A percentile compares a stretch with the other conserved stretches of the same genome.
phyloP scores from a whole-genome alignment of 2,888 invertebrate species.

The Sminthurides aquaticus region DNA sequence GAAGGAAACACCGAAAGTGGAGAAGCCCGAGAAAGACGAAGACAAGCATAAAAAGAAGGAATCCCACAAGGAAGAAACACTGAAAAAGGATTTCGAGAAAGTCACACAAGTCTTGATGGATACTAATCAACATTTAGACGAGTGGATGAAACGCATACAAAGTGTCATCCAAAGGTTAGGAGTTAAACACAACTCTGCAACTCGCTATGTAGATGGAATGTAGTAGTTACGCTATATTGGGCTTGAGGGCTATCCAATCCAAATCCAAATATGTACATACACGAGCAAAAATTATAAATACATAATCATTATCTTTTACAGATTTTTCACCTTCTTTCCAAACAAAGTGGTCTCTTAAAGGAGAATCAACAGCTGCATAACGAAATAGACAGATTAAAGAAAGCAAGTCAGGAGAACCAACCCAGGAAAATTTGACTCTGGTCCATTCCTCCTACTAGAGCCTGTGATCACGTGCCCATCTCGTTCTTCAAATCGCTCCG shows the following conservation, averaged over 20 bases:
- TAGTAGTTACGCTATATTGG: not conserved
- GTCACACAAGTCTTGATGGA: not conserved
- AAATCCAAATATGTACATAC: too few relatives aligned
- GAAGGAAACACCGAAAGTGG: slow-evolving; percentile 9
- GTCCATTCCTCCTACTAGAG: too few relatives aligned
- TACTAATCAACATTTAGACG: slow-evolving; percentile 22
- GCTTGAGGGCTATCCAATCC: too few relatives aligned
- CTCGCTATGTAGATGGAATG: slow-evolving; percentile 14
- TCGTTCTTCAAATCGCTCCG: too few relatives aligned
- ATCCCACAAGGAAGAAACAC: not conserved
- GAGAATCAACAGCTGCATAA: slow-evolving; percentile 41
- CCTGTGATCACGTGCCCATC: too few relatives aligned
- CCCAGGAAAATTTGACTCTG: too few relatives aligned
- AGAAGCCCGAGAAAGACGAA: slow-evolving; percentile 13
- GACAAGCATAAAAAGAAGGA: slow-evolving; percentile 19
- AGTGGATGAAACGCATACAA: slow-evolving; percentile 38
- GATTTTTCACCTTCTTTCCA: slow-evolving; percentile 44
- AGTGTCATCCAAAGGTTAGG: slow-evolving; percentile 38
- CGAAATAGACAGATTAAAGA: slow-evolving; percentile 35
- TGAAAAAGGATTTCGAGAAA: slow-evolving; percentile 3
- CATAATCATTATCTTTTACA: slow-evolving; percentile 18
- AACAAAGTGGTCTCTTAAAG: slow-evolving; percentile 42
- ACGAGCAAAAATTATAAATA: too few relatives aligned
- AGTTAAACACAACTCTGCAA: slow-evolving; percentile 42
- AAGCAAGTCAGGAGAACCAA: too few relatives aligned